Evolutionary conservation across 2,113 vertebrate species (phyloP).

Genomic region (Todiramphus chloris): DNA sequence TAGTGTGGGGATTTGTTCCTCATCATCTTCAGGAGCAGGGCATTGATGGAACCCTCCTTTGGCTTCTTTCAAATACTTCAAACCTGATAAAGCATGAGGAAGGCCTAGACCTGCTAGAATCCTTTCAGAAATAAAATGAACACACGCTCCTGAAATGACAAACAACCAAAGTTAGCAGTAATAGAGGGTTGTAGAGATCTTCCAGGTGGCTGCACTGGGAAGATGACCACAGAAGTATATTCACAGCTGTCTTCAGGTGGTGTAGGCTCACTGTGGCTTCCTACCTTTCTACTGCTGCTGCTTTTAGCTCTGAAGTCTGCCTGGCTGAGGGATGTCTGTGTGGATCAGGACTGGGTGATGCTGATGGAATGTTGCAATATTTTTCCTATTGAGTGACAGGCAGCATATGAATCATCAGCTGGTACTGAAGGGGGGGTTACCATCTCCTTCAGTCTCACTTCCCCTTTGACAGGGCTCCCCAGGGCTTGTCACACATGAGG

Average conservation of each 20-base stretch:
- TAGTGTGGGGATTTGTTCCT: not conserved
- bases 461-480: constrained; percentile 36
- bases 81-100: not conserved
- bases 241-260: not conserved
- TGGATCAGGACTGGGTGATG: constrained; percentile 6
- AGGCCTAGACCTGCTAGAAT: not conserved
- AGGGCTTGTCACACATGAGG: not conserved
- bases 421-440: not conserved
- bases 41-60: not conserved
- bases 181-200: fast-evolving
- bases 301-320: not conserved
- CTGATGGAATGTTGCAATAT: constrained; percentile 8
- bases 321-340: not conserved
- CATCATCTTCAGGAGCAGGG: not conserved
- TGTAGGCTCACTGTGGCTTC: not conserved
- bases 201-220: not conserved
- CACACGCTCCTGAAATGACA: fast-evolving
- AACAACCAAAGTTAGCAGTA: not conserved
- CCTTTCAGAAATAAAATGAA: not conserved
- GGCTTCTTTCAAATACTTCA: not conserved
- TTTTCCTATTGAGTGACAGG: constrained; percentile 18
- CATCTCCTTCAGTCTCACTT: not conserved
- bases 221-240: not conserved
- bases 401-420: constrained; percentile 47
- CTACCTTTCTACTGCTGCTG: not conserved